Percentiles rank a stretch among this genome's conserved stretches.
phyloP scores from a whole-genome alignment of 1,140 invertebrate genomes.

The Tetraneura akinire region DNA sequence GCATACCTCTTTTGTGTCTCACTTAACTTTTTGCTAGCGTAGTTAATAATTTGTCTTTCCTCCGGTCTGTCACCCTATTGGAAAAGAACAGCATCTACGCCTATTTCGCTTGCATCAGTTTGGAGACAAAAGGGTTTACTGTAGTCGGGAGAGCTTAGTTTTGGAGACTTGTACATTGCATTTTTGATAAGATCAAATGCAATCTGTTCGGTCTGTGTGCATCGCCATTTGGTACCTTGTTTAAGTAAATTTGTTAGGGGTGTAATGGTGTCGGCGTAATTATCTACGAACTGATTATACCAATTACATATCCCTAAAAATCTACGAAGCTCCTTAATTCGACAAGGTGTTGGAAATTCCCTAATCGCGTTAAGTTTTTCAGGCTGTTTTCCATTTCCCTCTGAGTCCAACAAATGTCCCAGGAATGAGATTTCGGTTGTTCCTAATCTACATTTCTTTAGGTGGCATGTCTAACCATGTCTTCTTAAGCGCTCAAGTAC shows the following conservation, averaged over 20 bases:
- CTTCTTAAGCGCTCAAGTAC: constrained; percentile 23
- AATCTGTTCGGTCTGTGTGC: background rate
- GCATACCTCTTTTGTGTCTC: background rate
- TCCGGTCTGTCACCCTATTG: constrained; percentile 8
- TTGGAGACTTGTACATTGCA: background rate
- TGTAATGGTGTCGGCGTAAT: background rate
- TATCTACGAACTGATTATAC: constrained; percentile 11
- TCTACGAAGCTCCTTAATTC: constrained; percentile 56
- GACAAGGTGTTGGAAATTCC: constrained; percentile 57
- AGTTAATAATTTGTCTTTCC: background rate
- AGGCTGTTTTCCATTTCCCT: constrained; percentile 58
- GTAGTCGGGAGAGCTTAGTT: background rate
- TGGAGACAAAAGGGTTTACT: background rate
- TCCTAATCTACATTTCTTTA: constrained; percentile 56
- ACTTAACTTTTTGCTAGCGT: constrained; percentile 19
- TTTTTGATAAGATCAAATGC: constrained; percentile 2
- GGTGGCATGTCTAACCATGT: constrained; percentile 49
- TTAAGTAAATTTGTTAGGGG: background rate
- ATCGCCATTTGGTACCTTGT: background rate
- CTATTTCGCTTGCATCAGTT: constrained; percentile 25
- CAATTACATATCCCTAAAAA: constrained; percentile 56
- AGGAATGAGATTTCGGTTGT: constrained; percentile 56
- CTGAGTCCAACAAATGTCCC: constrained; percentile 58
- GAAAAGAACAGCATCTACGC: constrained; percentile 17
- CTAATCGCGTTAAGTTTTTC: constrained; percentile 58